Evolutionary conservation across 2,888 invertebrate species (phyloP).

Genomic region (Xanthorhoe designata): DNA sequence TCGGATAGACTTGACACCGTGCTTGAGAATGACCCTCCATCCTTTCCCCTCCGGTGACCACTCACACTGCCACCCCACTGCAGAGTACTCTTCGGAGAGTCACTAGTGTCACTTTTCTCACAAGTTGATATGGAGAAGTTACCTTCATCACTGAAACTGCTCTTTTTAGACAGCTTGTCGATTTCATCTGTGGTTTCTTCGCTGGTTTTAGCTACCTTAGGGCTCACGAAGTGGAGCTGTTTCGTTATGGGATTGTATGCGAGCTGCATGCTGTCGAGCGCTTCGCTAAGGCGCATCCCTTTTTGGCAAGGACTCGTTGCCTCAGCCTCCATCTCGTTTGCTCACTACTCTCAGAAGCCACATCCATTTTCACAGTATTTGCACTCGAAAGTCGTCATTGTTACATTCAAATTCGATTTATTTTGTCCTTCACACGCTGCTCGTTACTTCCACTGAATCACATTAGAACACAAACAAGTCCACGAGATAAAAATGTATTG

Average conservation of each 20-base stretch:
- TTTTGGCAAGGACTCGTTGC: slow-evolving; percentile 72
- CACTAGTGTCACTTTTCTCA: slow-evolving; percentile 83
- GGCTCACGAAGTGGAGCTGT: slow-evolving; percentile 87
- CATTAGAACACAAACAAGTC: slow-evolving; percentile 21
- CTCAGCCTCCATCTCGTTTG: slow-evolving; percentile 67
- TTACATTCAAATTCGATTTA: slow-evolving; percentile 20
- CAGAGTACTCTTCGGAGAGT: slow-evolving; percentile 80
- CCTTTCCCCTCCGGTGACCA: slow-evolving; percentile 83
- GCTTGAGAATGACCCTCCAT: slow-evolving; percentile 88
- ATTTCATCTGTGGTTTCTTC: slow-evolving; percentile 69
- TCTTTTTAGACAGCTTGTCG: slow-evolving; percentile 80
- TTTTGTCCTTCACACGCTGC: slow-evolving; percentile 5
- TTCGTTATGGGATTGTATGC: slow-evolving; percentile 91
- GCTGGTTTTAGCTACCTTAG: slow-evolving; percentile 68
- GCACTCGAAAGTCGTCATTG: slow-evolving; percentile 56
- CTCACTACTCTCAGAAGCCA: slow-evolving; percentile 55
- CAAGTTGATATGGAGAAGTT: slow-evolving; percentile 81
- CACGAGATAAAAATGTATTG: slow-evolving; percentile 43
- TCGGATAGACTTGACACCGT: slow-evolving; percentile 90
- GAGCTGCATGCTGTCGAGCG: slow-evolving; percentile 89
- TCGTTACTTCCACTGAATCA: slow-evolving; percentile 17
- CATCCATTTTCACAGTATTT: slow-evolving; percentile 62
- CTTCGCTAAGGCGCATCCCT: slow-evolving; percentile 88
- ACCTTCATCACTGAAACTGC: slow-evolving; percentile 83
- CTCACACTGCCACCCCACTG: slow-evolving; percentile 79